Evolutionary conservation across 2,888 invertebrate genomes (phyloP), one percentile per base, ranked within the genome.

Genomic region (Xestoiulus laeticollis): DNA sequence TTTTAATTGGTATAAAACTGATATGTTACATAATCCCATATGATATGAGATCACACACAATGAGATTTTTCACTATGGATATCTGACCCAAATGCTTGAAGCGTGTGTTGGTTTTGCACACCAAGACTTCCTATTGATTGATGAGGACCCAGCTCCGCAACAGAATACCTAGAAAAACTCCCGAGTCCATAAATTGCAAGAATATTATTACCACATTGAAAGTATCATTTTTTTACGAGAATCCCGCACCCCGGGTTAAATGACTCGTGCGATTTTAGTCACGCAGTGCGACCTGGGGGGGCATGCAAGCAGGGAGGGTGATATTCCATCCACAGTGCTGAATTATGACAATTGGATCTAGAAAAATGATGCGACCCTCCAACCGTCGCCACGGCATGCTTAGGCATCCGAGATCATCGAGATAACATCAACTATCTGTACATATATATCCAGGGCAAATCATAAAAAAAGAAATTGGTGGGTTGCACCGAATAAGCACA

Each of bases 341-440:
- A 68, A 68, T 68, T 68, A 68, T 68, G 68, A 68, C 68, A 68
- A 68, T 68, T 68, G 68, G 68, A 68, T 68, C 26, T 22, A 68
- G 12, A 26, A 48, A 68, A 68, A 59, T 26, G 68, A 26, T 26
- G 12, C 1, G 68, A 26, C 26, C 68, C 68, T 68, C 68, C 26
- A 38, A 26, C 68, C 68, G 68, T 68, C 30, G 26, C 68, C 68
- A 26, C 68, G 68, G 68, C 68, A 26, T 68, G 68, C 68, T 68
- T 26, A 68, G 26, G 26, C 26, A 26, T 6, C 68, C 30, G 68
- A 68, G 68, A 68, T 68, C 26, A 68, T 68, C 12, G 68, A 68
- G 68, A 68, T 68, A 26, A 26, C 68, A 68, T 68, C 68, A 26
- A 26, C 68, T 68, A 68, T 68, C 68, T 68, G 26, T n/a, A n/a